Base-by-base conservation (phyloP, 2,113 vertebrate species). In the Cromileptes altivelis region DNA sequence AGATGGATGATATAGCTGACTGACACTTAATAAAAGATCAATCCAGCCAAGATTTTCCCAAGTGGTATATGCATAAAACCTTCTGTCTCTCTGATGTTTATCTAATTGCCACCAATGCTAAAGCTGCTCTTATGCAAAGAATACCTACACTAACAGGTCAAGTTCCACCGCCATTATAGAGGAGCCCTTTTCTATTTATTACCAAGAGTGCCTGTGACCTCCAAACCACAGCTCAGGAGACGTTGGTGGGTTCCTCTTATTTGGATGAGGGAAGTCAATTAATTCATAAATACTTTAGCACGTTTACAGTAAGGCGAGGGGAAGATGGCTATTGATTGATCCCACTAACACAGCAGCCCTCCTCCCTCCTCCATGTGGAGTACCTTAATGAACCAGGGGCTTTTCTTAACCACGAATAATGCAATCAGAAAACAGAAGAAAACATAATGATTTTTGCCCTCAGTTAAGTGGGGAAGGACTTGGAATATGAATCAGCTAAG, bases 251-350 rank as follows among this genome's bases (percentile, higher is more conserved):
- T 80, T 90, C 74, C 75, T 90, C 88, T 92, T 87, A 92, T 94
- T 94, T 93, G 90, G 88, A 90, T 71, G 27, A 85, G 90, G 85
- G 78, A 92, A 94, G 95, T 96, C 95, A 95, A 96, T 96, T 95
- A 94, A 95, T 95, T 95, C 95, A 96, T 96, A 94, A 96, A 96
- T 96, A 96, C 95, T 96, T 96, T 89, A 96, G 92, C 91, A 88
- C 89, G 69, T 94, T 96, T 96, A 95, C 95, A 92, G 95, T 95
- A 96, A 94, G 88, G 91, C 88, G 80, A 92, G 89, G 90, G 92
- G 90, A 93, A 93, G 90, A 94, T 93, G 91, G 92, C 76, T 95
- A 96, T 96, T 93, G 96, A 96, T 95, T 92, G 70, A 89, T 91
- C 93, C 93, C 92, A 94, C 93, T 96, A 96, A 94, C 91, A 93